Conservation (phyloP, 64 coral and sea anemone genomes). For the Pocillopora verrucosa region DNA sequence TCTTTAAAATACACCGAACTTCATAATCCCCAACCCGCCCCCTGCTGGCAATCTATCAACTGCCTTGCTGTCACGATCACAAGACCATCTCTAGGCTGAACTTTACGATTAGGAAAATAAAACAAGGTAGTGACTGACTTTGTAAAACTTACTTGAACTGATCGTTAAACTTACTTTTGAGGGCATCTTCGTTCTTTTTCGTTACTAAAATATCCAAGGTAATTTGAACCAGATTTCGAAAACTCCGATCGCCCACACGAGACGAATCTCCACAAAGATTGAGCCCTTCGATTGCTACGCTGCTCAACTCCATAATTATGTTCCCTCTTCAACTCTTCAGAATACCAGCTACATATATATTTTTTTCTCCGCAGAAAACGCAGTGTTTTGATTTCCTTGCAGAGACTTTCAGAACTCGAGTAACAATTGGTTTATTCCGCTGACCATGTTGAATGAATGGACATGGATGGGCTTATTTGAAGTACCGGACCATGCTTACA, state of each 20-base stretch:
- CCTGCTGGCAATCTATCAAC: too few relatives aligned
- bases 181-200: slow-evolving; percentile 67
- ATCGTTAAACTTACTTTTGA: slow-evolving; percentile 47
- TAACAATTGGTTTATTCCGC: neutral
- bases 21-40: too few relatives aligned
- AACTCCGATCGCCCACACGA: slow-evolving; percentile 61
- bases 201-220: slow-evolving; percentile 72
- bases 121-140: neutral
- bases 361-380: neutral
- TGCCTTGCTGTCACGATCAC: neutral
- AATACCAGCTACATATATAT: neutral
- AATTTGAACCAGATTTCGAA: slow-evolving; percentile 71
- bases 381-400: neutral
- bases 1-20: too few relatives aligned
- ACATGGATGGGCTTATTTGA: too few relatives aligned
- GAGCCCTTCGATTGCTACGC: slow-evolving; percentile 69
- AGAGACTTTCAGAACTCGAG: neutral
- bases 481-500: too few relatives aligned
- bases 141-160: neutral
- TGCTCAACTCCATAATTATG: slow-evolving; percentile 69
- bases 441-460: neutral
- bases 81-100: neutral
- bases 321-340: neutral
- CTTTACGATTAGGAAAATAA: neutral
- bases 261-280: slow-evolving; percentile 74